Evolutionary conservation across 2,888 invertebrate genomes (phyloP).

Genomic region (Polydrusus cervinus): DNA sequence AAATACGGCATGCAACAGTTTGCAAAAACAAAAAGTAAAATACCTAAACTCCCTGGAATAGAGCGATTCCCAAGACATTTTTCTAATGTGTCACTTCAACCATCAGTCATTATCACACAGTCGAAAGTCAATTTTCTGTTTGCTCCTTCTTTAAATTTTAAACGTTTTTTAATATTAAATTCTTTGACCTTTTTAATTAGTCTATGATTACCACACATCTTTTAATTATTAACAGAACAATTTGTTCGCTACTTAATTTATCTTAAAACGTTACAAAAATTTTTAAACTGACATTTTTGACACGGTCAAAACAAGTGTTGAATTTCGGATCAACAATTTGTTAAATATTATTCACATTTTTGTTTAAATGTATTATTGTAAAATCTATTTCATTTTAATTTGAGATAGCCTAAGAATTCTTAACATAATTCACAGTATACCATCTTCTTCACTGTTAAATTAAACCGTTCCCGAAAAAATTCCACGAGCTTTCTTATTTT

Average conservation of each 20-base stretch:
- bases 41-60: conserved; percentile 88
- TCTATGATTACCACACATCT: conserved; percentile 23
- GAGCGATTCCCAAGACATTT: conserved; percentile 91
- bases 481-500: conserved; percentile 15
- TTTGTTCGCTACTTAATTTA: conserved; percentile 10
- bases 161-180: conserved; percentile 31
- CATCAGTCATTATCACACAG: conserved; percentile 22
- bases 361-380: not conserved
- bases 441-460: conserved; percentile 17
- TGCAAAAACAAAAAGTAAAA: not conserved
- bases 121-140: not conserved
- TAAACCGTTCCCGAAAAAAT: conserved; percentile 10
- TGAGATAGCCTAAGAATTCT: conserved; percentile 3
- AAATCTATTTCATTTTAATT: not conserved
- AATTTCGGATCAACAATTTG: not conserved
- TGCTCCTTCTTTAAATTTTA: conserved; percentile 12
- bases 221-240: conserved; percentile 6
- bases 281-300: not conserved
- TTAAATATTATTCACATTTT: not conserved
- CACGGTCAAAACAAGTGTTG: not conserved
- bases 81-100: conserved; percentile 55
- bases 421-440: conserved; percentile 39
- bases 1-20: not conserved
- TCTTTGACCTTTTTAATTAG: conserved; percentile 19
- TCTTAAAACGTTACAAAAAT: not conserved